A percentile compares a stretch with the other conserved stretches of the same genome.
These are phyloP conservation scores for Phenganax stokvisi DNA, from an alignment of 92 coral and sea anemone genomes.

Conservation along the genomic window DNA sequence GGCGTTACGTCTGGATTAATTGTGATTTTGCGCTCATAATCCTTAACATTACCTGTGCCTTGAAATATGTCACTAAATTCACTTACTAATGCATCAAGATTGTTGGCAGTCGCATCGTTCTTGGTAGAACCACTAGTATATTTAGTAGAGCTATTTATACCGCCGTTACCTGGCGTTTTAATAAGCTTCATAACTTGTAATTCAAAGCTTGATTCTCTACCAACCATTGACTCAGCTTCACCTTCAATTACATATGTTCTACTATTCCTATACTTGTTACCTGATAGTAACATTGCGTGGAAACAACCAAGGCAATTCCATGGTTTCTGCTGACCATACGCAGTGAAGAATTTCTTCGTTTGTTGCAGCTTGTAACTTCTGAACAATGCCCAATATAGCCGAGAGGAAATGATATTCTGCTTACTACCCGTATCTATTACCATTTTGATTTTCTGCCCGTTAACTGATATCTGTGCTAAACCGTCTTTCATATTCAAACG, in stretches of 20 bases:
- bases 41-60: constrained; percentile 41
- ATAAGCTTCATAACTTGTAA: constrained; percentile 13
- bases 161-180: background rate
- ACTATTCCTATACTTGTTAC: background rate
- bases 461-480: constrained; percentile 13
- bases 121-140: no score
- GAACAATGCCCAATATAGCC: constrained; percentile 29
- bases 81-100: no score
- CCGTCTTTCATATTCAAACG: constrained; percentile 22
- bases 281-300: constrained; percentile 1
- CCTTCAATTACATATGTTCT: constrained; percentile 47
- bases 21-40: constrained; percentile 42
- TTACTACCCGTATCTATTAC: constrained; percentile 36
- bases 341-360: constrained; percentile 42
- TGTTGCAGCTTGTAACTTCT: constrained; percentile 34
- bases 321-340: constrained; percentile 42
- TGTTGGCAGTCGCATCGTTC: no score
- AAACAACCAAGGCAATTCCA: constrained; percentile 29
- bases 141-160: no score
- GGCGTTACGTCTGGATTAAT: constrained; percentile 40
- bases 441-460: constrained; percentile 24
- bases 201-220: constrained; percentile 44
- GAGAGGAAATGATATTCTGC: constrained; percentile 43
- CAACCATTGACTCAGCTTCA: constrained; percentile 41
- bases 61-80: background rate